Evolutionary conservation across 2,888 invertebrate genomes (phyloP), one percentile per base, ranked within the genome.

Genomic region (Cryptocephalus moraei): DNA sequence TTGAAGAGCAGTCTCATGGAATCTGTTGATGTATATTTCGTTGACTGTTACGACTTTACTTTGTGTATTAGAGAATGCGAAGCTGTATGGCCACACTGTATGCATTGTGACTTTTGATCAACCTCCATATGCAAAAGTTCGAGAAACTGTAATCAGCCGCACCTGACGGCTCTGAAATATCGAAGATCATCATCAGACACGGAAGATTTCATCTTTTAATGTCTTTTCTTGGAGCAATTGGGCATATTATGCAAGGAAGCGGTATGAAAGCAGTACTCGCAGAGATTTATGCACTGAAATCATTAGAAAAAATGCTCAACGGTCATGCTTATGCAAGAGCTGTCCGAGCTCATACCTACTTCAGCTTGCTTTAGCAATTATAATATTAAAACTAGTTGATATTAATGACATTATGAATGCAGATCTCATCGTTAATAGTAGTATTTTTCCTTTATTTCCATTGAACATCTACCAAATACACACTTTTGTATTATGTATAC

Each of bases 221-320:
- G 67, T 68, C 64, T 1, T 70, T 62, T 54, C 43, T 69, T 11
- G 65, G 65, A 48, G 47, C 60, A 33, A 63, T 70, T 36, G 68
- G 66, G 32, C 51, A 60, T 48, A 62, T 69, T 48, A 70, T 70
- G 68, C 49, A 55, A 43, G 66, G 68, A 48, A 69, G 67, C 50
- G 69, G 69, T 8, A 32, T 70, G 9, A 62, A 63, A 53, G 65
- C 68, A 51, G 39, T 52, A 33, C 45, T 54, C 10, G 12, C 39
- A 33, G 46, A 53, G 9, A 52, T 58, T 39, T 60, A 56, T 52
- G 59, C 60, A 14, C 9, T 41, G 10, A 58, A 54, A 10, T 59
- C 56, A 47, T 42, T 61, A 49, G 60, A 62, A 40, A 60, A 63
- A 54, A 61, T 62, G 57, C 44, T 62, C 6, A 56, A 51, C 53